Conservation (phyloP, 1,140 invertebrate genomes). For the Globodera ellingtonae region DNA sequence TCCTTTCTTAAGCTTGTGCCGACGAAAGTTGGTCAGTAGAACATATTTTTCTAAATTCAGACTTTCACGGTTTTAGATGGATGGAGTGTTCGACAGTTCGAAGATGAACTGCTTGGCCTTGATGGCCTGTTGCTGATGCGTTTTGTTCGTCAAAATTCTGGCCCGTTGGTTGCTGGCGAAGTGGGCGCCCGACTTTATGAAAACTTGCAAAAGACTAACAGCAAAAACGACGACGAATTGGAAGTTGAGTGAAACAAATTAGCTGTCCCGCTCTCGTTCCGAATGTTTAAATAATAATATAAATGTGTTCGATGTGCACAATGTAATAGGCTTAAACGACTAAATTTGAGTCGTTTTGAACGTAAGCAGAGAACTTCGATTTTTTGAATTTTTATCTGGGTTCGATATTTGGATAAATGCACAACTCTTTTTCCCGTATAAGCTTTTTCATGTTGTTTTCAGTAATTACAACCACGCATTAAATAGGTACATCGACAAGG, state of each 20-base stretch:
- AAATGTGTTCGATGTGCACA: too few relatives aligned
- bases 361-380: too few relatives aligned
- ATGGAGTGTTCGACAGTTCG: conserved; percentile 4
- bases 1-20: neutral
- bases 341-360: too few relatives aligned
- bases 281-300: too few relatives aligned
- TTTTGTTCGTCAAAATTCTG: conserved; percentile 27
- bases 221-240: neutral
- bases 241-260: neutral
- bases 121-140: conserved; percentile 19
- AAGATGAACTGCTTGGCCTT: conserved; percentile 6
- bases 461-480: too few relatives aligned
- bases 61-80: conserved; percentile 7
- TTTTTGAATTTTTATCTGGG: too few relatives aligned
- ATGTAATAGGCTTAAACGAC: too few relatives aligned
- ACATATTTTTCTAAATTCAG: neutral
- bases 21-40: neutral
- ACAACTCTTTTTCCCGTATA: too few relatives aligned
- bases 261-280: too few relatives aligned
- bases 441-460: too few relatives aligned
- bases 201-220: neutral
- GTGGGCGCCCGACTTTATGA: conserved; percentile 19
- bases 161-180: conserved; percentile 9
- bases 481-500: too few relatives aligned
- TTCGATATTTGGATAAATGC: too few relatives aligned